Evolutionary conservation across 2,797 vertebrate genomes (phyloP), one percentile per base, ranked within the genome.

Genomic region (Scyliorhinus canicula): DNA sequence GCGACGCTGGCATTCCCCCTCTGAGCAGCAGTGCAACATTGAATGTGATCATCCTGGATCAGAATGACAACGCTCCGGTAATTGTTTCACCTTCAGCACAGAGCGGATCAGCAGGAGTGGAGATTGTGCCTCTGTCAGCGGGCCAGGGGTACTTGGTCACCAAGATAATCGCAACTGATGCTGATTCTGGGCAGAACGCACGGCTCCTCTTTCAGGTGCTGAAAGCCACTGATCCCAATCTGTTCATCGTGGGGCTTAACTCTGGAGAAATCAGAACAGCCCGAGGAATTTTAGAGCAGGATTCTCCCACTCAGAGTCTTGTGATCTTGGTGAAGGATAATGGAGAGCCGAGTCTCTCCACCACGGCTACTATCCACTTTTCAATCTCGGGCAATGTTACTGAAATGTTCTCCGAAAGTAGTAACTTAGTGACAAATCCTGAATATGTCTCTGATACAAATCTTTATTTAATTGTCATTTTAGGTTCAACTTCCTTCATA

Each of bases 11-110:
- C 74, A 95, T 95, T 91, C 97, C 97, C 7, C 95, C 96, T 84
- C 95, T 97, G 52, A 97, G 96, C 95, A 97, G 96, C 95, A 97
- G 97, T 95, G 96, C 97, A 71, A 97, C 97, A 67, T 96, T 97
- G 95, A 97, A 97, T 16, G 97, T 97, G 95, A 97, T 97, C 95
- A 97, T 97, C 95, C 95, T 97, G 95, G 97, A 97, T 95, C 97
- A 96, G 95, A 97, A 97, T 95, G 97, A 97, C 96, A 97, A 97
- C 69, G 95, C 96, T 95, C 97, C 97, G 90, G 96, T 96, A 77
- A 97, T 97, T 95, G 95, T 97, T 95, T 97, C 96, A 96, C 97
- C 97, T 95, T 55, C 97, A 95, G 96, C 96, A 90, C 95, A 96
- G 57, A 97, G 97, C 60, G 97, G 97, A 31, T 97, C 97, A 82